phyloP scores from a whole-genome alignment of 2,888 invertebrate genomes.

The Julus scanicus region DNA sequence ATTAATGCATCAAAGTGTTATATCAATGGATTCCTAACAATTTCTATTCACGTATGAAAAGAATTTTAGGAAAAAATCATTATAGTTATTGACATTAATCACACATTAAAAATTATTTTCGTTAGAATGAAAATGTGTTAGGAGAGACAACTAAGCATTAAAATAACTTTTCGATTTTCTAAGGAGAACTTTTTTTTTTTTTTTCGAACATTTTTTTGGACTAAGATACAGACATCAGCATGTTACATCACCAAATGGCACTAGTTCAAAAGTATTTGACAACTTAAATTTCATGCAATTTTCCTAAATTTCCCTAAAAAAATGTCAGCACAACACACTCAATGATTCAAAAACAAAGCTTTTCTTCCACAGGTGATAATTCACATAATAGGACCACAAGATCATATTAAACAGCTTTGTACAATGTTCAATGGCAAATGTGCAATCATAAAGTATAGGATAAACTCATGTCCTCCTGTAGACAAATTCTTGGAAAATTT shows the following conservation, averaged over 20 bases:
- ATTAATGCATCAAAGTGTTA: no score
- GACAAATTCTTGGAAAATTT: not conserved
- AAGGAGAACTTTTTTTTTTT: not conserved
- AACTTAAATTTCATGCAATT: no score
- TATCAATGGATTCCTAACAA: no score
- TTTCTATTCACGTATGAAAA: no score
- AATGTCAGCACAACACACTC: not conserved
- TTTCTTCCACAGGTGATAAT: not conserved
- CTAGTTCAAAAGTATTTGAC: no score
- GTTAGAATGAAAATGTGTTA: not conserved
- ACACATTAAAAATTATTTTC: conserved; percentile 6
- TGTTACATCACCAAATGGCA: no score
- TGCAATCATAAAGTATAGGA: not conserved
- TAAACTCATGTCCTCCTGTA: not conserved
- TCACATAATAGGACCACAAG: not conserved
- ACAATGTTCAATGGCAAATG: not conserved
- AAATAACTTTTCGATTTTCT: not conserved
- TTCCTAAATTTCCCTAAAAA: no score
- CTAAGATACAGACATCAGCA: no score
- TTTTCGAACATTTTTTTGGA: not conserved
- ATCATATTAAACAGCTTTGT: not conserved
- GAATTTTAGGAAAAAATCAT: no score
- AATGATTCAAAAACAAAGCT: not conserved
- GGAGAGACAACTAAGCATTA: no score
- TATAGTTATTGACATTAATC: no score